phyloP scores from a whole-genome alignment of 2,888 invertebrate genomes.

The Heteromyza rotundicornis region DNA sequence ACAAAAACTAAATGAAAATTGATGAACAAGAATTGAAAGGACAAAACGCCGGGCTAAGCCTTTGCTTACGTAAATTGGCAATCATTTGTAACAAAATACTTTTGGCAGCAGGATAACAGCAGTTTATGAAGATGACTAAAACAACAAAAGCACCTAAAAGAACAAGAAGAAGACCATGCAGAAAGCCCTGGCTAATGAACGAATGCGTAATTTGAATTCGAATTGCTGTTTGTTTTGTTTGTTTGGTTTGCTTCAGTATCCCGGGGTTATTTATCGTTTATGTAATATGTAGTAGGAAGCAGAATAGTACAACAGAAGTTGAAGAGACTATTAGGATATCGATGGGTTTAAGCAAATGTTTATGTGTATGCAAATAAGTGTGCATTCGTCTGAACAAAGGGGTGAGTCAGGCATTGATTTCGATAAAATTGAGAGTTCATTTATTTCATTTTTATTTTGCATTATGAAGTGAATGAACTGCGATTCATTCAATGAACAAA shows the following conservation, averaged over 20 bases:
- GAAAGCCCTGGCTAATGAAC: not conserved
- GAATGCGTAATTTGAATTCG: constrained; percentile 1
- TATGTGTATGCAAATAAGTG: not conserved
- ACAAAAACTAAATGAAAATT: too few relatives aligned
- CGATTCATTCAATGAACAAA: too few relatives aligned
- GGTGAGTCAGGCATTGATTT: too few relatives aligned
- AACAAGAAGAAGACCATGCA: constrained; percentile 12
- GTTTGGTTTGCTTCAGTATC: not conserved
- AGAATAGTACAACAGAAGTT: not conserved
- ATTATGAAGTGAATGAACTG: too few relatives aligned
- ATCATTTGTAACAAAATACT: constrained; percentile 14
- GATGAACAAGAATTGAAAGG: too few relatives aligned
- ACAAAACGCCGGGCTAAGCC: not conserved
- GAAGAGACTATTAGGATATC: not conserved
- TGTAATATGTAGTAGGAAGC: not conserved
- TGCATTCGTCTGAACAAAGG: too few relatives aligned
- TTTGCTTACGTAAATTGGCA: constrained; percentile 10
- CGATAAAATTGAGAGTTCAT: too few relatives aligned
- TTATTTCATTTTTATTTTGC: too few relatives aligned
- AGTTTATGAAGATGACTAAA: not conserved
- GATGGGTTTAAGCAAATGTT: not conserved
- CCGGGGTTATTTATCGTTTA: not conserved
- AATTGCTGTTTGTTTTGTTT: not conserved
- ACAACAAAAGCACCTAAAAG: too few relatives aligned
- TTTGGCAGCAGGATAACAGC: not conserved